A percentile compares a stretch with the other conserved stretches of the same genome.
Evolutionary conservation across 1,140 invertebrate species (phyloP).

Genomic region (Carposina sasakii): DNA sequence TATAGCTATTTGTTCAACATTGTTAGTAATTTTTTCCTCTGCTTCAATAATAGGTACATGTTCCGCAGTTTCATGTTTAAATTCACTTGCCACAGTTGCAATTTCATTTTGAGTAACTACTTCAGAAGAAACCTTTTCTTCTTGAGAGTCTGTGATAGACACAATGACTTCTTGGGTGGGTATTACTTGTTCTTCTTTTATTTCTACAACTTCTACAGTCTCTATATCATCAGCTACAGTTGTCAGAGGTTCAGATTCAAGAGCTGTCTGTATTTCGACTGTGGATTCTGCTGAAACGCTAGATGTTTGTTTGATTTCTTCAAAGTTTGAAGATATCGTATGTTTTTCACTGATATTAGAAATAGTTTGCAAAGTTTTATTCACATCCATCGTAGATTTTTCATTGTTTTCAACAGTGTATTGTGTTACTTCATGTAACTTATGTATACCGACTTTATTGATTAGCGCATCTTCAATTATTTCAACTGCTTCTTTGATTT

Average conservation of each 20-base stretch:
- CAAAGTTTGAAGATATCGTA: too few relatives aligned
- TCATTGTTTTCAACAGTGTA: too few relatives aligned
- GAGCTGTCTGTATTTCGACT: too few relatives aligned
- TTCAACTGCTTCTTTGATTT: background rate
- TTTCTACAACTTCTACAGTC: conserved; percentile 22
- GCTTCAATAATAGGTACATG: conserved; percentile 2
- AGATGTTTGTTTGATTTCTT: too few relatives aligned
- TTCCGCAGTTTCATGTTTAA: background rate
- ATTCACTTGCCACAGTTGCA: background rate
- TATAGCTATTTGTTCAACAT: conserved; percentile 13
- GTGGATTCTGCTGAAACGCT: too few relatives aligned
- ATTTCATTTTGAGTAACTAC: conserved; percentile 1
- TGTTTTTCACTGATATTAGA: too few relatives aligned
- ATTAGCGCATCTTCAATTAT: background rate
- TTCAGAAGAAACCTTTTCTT: conserved; percentile 16
- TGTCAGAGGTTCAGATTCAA: too few relatives aligned
- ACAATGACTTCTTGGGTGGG: conserved; percentile 19
- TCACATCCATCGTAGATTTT: too few relatives aligned
- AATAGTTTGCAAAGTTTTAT: too few relatives aligned
- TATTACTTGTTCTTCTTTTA: conserved; percentile 12
- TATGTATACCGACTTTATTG: background rate
- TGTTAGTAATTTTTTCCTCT: conserved; percentile 12
- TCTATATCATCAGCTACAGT: conserved; percentile 20
- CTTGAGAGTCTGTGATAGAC: conserved; percentile 21
- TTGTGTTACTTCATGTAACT: background rate